Percentiles rank a stretch among this genome's conserved stretches.
Evolutionary conservation across 2,888 invertebrate species (phyloP).

Genomic region (Acanthosepion pharaonis): DNA sequence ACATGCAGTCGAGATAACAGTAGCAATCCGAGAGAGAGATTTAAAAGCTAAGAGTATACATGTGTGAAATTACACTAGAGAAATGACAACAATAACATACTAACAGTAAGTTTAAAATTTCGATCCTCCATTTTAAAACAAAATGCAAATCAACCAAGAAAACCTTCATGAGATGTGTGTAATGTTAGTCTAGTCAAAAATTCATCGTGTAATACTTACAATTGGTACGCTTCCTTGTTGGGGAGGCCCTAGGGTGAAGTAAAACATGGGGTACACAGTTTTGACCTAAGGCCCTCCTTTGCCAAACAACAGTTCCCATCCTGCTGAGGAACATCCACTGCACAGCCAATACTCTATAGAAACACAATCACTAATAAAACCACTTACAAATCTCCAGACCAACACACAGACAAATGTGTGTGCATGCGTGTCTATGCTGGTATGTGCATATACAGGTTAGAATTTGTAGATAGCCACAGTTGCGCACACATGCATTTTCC

Average conservation of each 20-base stretch:
- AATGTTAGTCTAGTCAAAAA: background rate
- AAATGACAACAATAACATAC: background rate
- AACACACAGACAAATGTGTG: constrained; percentile 33
- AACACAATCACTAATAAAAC: constrained; percentile 20
- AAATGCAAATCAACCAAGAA: background rate
- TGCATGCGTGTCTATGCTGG: background rate
- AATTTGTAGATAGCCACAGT: background rate
- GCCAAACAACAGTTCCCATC: constrained; percentile 15
- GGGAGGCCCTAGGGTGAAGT: background rate
- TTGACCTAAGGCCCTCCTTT: constrained; percentile 33
- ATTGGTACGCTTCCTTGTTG: constrained; percentile 11
- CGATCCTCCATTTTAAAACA: background rate
- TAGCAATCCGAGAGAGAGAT: background rate
- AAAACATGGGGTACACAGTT: constrained; percentile 33
- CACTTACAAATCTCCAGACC: background rate
- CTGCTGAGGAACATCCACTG: constrained; percentile 11
- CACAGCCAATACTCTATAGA: constrained; percentile 33
- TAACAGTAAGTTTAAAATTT: constrained; percentile 24
- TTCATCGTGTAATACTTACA: constrained; percentile 8
- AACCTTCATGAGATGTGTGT: background rate
- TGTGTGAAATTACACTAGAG: background rate
- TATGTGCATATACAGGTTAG: constrained; percentile 7
- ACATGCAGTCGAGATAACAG: background rate
- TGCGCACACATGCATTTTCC: background rate
- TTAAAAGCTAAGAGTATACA: background rate